Percentiles rank a stretch among this genome's conserved stretches.
phyloP scores from a whole-genome alignment of 2,113 vertebrate species.

The Delphinapterus leucas region DNA sequence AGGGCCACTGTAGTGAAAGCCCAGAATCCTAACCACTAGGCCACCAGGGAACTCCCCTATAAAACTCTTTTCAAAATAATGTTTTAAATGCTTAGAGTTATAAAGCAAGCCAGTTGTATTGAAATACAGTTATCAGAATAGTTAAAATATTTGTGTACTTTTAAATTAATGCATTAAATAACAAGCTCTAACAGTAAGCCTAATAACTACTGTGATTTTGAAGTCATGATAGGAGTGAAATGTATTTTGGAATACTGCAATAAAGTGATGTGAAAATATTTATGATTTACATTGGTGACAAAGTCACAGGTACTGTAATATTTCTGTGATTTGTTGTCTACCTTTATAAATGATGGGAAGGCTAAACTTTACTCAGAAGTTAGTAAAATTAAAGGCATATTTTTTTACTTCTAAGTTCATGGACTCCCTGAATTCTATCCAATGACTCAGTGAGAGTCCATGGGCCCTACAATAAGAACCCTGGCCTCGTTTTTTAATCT shows the following conservation, averaged over 20 bases:
- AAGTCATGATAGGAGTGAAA: neutral
- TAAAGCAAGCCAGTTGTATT: neutral
- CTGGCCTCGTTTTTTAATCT: neutral
- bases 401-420: neutral
- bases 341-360: neutral
- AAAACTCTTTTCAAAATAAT: neutral
- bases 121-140: neutral
- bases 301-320: neutral
- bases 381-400: neutral
- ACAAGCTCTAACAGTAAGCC: neutral
- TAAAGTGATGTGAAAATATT: slow-evolving; percentile 22
- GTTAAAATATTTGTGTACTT: neutral
- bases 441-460: neutral
- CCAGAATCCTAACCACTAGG: neutral
- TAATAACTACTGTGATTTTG: neutral
- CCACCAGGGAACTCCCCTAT: neutral
- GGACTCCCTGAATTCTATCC: neutral
- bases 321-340: neutral
- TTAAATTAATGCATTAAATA: neutral
- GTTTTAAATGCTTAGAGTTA: neutral
- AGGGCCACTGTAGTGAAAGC: neutral
- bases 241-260: neutral
- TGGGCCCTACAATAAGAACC: neutral
- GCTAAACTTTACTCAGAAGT: neutral
- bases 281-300: neutral